Evolutionary conservation across 2,797 vertebrate species (phyloP), one percentile per base, ranked within the genome.

Genomic region (Apodemus agrarius): DNA sequence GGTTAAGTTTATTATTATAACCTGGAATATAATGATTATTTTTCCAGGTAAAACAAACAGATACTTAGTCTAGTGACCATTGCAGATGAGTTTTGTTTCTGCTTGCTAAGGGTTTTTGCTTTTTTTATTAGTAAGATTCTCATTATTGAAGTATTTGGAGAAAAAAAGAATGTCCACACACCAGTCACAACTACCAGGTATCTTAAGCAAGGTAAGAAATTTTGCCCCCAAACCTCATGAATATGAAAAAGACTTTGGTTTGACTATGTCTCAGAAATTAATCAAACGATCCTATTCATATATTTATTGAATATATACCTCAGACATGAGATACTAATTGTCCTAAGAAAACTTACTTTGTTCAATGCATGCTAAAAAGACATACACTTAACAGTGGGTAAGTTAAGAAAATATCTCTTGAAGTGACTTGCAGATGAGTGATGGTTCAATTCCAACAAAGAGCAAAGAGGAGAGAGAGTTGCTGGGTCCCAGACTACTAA

Each of bases 221-320:
- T 40, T 65, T 96, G 34, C 75, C 75, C n/a, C 67, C 40, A 82
- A 94, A 94, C 69, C 22, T 84, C 69, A 96, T 89, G 69, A 87
- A 88, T 93, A 94, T 61, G 17, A 87, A 91, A 97, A 95, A 90
- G 0, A 54, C 54, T 92, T 96, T 75, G 78, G 52, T 90, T 93
- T 97, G 90, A 95, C 74, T 95, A 95, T 97, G 54, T 78, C 83
- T 94, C 0, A 9, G 88, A 95, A 96, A 96, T 80, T 54, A 74
- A 46, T 84, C 43, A 82, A 94, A 80, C 67, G 85, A 93, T 97
- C 24, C 74, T 72, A 80, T 93, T 92, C 74, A 95, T 88, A 82
- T 96, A 85, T 93, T 93, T 95, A 96, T 69, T 49, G 90, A 93
- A 82, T 82, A 93, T 29, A 81, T 46, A 65, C 43, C 37, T 88